Percentiles rank a stretch among this genome's conserved stretches.
phyloP scores from a whole-genome alignment of 2,888 invertebrate genomes.

The Agrypnus murinus region DNA sequence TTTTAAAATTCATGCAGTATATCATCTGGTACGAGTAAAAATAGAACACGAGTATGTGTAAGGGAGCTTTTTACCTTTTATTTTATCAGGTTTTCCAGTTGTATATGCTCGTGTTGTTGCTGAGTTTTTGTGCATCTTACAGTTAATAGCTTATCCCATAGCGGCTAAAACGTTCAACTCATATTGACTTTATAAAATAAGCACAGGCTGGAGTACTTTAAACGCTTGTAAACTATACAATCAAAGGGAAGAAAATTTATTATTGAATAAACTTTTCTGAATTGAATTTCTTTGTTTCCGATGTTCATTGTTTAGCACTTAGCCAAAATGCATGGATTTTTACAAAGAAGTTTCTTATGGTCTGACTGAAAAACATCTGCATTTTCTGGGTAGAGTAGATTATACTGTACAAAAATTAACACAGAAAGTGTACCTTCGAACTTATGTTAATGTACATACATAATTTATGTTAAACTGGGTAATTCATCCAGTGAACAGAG shows the following conservation, averaged over 20 bases:
- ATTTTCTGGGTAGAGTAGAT: too few species aligned
- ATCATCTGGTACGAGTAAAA: conserved; percentile 25
- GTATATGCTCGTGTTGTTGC: conserved; percentile 17
- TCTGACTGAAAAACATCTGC: too few species aligned
- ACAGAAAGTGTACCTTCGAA: too few species aligned
- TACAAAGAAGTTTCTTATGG: too few species aligned
- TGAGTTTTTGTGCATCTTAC: conserved; percentile 8
- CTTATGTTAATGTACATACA: too few species aligned
- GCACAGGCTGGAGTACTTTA: background rate
- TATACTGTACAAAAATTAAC: too few species aligned
- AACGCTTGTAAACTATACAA: conserved; percentile 4
- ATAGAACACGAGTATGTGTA: conserved; percentile 27
- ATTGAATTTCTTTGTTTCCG: too few species aligned
- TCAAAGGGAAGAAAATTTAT: background rate
- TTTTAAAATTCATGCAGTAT: conserved; percentile 31
- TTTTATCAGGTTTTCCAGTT: conserved; percentile 29
- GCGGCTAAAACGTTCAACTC: conserved; percentile 13
- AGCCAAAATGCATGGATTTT: too few species aligned
- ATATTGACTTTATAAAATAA: conserved; percentile 22
- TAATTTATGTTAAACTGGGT: too few species aligned
- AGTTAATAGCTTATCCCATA: conserved; percentile 24
- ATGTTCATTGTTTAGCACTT: too few species aligned
- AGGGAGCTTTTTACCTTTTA: conserved; percentile 30
- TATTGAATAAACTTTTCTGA: conserved; percentile 3
- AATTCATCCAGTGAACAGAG: too few species aligned